Evolutionary conservation across 2,113 vertebrate genomes (phyloP), one percentile per base, ranked within the genome.

Genomic region (Drymodes brunneopygia): DNA sequence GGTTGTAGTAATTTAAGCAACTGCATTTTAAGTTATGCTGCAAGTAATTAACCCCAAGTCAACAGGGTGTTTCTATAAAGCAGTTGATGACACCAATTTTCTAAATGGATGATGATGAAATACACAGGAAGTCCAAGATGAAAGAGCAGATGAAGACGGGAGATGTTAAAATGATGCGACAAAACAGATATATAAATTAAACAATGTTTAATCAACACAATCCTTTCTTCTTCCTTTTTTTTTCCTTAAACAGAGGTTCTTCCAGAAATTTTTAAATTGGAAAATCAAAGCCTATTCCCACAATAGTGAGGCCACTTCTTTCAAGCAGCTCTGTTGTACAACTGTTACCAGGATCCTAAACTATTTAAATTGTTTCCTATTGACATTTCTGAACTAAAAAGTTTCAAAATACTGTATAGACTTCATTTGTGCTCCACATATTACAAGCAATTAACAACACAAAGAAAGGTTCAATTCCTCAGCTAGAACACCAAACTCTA

Each of bases 351-450:
- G 16, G 66, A 94, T 66, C 80, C 93, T 94, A 95, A 82, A 94
- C 81, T 83, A 86, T 90, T 95, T 81, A 38, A 73, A 40, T 61
- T 81, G 58, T 57, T 94, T 67, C 81, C 94, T 95, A 94, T n/a
- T 74, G 60, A 89, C 74, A 93, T 89, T 92, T 96, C 78, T 94
- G 81, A 96, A 95, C 93, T 96, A 94, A 93, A 95, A 95, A 74
- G 44, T 92, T 95, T 94, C 86, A 94, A 96, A 97, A 94, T 97
- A 96, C 47, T 94, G 85, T 97, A 84, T 97, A 96, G 92, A 78
- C 94, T 97, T 97, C 96, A 96, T 97, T 96, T 96, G 95, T 96
- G 97, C 93, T 97, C 84, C 95, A 97, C 89, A 86, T 95, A 96
- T 83, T 7, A 92, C 94, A 97, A 92, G 92, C 96, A 95, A 88